Evolutionary conservation across 2,888 invertebrate genomes (phyloP), one percentile per base, ranked within the genome.

Genomic region (Cyclophora punctaria): DNA sequence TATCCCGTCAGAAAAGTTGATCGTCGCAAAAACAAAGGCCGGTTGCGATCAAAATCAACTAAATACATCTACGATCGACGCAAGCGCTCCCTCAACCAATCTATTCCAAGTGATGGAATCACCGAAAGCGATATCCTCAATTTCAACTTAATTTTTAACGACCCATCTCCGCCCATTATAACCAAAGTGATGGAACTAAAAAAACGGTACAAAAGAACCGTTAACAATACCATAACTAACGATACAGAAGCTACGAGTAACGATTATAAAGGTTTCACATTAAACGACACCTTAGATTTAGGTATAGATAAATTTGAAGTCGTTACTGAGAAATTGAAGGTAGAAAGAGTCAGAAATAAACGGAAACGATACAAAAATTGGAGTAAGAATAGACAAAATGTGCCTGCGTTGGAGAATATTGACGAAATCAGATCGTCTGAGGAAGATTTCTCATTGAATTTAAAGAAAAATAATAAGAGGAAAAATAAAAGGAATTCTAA

Each of bases 391-490:
- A 68, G 59, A 7, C 66, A 67, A 0, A 63, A 58, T 42, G 63
- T 56, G 2, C 50, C 58, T 0, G 63, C 64, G 41, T 58, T 64
- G 47, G 63, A 53, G 0, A 60, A 53, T 0, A 66, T 62, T 3
- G 63, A 69, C 0, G 73, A 79, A 1, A 37, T 66, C 0, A 50
- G 45, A 2, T 73, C 76, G 1, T 69, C 70, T 0, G 81, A 79
- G 52, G 79, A 80, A 48, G 75, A 78, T 35, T 66, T 73, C 7
- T 70, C 75, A 3, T 60, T 62, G 0, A 74, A 72, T 55, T 48
- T 70, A 41, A 73, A 58, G 55, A 75, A 69, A 47, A 63, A 67
- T 0, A 56, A 64, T 0, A 67, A 58, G 20, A 70, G 60, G 49
- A 69, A 63, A 34, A 61, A 57, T 44, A 51, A 45, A 3, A 60